phyloP scores from a whole-genome alignment of 1,140 invertebrate genomes.

The Pteromalus puparum region DNA sequence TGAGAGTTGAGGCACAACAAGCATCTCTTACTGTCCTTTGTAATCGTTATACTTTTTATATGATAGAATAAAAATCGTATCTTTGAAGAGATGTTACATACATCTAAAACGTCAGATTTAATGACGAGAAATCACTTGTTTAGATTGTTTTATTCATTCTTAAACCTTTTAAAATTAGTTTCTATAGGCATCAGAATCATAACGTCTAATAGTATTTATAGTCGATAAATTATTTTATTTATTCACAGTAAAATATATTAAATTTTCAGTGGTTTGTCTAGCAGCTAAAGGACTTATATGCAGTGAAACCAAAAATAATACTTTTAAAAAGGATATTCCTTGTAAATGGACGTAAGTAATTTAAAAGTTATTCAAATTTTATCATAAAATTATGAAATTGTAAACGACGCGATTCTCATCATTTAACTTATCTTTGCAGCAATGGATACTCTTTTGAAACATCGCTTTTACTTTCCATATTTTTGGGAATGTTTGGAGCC shows the following conservation, averaged over 20 bases:
- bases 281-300: slow-evolving; percentile 90
- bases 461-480: slow-evolving; percentile 93
- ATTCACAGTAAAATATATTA: not conserved
- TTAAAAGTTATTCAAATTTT: not conserved
- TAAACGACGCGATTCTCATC: not conserved
- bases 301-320: slow-evolving; percentile 84
- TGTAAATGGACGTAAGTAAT: slow-evolving; percentile 95
- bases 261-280: slow-evolving; percentile 85
- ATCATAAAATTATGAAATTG: not conserved
- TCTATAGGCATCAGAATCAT: too few relatives aligned
- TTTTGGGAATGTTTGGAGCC: slow-evolving; percentile 97
- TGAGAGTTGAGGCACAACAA: too few relatives aligned
- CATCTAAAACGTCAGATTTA: too few relatives aligned
- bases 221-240: not conserved
- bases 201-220: too few relatives aligned
- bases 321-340: slow-evolving; percentile 88
- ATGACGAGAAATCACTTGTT: too few relatives aligned
- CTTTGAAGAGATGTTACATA: too few relatives aligned
- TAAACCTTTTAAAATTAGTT: too few relatives aligned
- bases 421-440: slow-evolving; percentile 75
- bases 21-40: too few relatives aligned
- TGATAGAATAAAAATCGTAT: too few relatives aligned
- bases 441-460: slow-evolving; percentile 97
- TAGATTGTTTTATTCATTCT: too few relatives aligned
- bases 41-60: too few relatives aligned